Evolutionary conservation across 2,888 invertebrate species (phyloP), one percentile per base, ranked within the genome.

Genomic region (Ophioninae sp.): DNA sequence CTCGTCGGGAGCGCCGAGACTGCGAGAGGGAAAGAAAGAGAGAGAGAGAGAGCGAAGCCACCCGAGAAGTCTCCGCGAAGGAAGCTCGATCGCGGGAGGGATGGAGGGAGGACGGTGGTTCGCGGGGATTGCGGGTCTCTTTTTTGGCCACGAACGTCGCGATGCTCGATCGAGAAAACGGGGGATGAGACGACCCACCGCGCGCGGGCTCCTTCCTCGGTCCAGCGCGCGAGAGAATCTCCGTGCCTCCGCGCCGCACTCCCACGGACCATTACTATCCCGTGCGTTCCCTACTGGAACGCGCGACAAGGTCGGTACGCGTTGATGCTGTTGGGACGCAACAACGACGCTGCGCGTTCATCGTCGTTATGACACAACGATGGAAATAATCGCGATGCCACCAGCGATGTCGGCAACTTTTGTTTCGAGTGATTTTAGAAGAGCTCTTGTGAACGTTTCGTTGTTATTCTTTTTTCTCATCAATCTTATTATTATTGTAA

Each of bases 111-210:
- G 41, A 23, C 56, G 79, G 39, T 62, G 68, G 70, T 17, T 50
- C 17, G 50, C 0, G 13, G 17, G 50, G 50, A 50, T 17, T 50
- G 13, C 50, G 79, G 78, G 76, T 79, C 21, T 67, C 57, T 57
- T 23, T 74, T 64, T 67, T 50, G 70, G 56, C 72, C 56, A 20
- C 67, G 67, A 72, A 72, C 78, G 68, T 37, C 61, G 62, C 10
- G 61, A 56, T 37, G 50, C 13, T 13, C 41, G 68, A 50, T 5
- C 8, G 56, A 68, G 61, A 68, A 44, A 79, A 64, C 79, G 75
- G 84, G 84, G 84, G 84, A 84, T 84, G 84, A 84, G 81, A 84
- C 79, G 81, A 84, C 69, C 56, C 56, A 59, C 20, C 20, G 59
- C 21, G 21, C 21, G 8, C 44, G 6, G 10, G 37, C 17, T 41